phyloP scores from a whole-genome alignment of 2,888 invertebrate genomes.

The Altica lythri region DNA sequence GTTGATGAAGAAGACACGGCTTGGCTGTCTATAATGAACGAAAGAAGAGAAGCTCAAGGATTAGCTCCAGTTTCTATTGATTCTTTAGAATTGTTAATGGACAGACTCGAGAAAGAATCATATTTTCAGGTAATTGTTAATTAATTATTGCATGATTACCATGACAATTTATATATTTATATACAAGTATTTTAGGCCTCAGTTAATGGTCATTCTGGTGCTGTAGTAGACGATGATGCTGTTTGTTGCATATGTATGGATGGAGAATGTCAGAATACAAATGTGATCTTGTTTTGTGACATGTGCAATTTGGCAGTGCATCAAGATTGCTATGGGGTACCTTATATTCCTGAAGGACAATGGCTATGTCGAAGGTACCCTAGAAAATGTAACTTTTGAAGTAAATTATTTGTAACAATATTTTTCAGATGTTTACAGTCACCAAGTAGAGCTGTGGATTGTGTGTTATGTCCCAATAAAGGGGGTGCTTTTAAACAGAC shows the following conservation, averaged over 20 bases:
- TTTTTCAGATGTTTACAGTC: slow-evolving; percentile 83
- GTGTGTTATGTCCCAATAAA: slow-evolving; percentile 96
- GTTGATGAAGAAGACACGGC: slow-evolving; percentile 97
- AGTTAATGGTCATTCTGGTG: slow-evolving; percentile 70
- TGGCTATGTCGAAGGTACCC: slow-evolving; percentile 82
- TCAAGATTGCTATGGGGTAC: slow-evolving; percentile 97
- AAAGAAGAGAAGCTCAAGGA: slow-evolving; percentile 73
- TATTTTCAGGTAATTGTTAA: slow-evolving; percentile 80
- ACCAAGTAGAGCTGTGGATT: slow-evolving; percentile 93
- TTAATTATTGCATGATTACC: slow-evolving; percentile 3
- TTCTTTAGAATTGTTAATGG: slow-evolving; percentile 94
- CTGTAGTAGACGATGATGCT: slow-evolving; percentile 94
- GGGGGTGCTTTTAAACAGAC: slow-evolving; percentile 99
- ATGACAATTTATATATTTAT: neutral
- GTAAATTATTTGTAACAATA: neutral
- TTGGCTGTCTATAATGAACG: slow-evolving; percentile 90
- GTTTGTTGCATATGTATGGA: slow-evolving; percentile 99
- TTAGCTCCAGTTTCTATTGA: slow-evolving; percentile 82
- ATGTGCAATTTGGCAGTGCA: slow-evolving; percentile 99
- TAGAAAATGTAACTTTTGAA: neutral
- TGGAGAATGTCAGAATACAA: slow-evolving; percentile 97
- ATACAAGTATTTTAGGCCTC: slow-evolving; percentile 58
- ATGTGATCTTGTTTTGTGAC: slow-evolving; percentile 98
- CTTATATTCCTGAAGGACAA: slow-evolving; percentile 68
- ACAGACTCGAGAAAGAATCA: slow-evolving; percentile 96